Evolutionary conservation across 2,113 vertebrate genomes (phyloP).

Genomic region (Mus pahari): DNA sequence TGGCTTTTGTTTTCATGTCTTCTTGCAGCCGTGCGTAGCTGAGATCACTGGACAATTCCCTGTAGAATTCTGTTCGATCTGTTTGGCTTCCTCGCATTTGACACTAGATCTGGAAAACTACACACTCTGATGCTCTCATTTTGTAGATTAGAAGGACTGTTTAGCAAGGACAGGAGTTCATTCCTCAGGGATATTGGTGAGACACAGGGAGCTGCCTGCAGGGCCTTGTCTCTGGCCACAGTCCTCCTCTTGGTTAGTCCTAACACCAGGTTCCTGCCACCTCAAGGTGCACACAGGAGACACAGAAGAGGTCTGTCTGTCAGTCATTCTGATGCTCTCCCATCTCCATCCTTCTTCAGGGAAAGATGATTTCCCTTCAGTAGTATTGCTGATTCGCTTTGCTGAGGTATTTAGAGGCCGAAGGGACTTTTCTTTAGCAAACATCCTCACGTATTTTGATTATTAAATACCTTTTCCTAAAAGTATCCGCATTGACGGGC

Average conservation of each 20-base stretch:
- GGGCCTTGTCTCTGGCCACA: background rate
- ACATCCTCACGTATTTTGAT: background rate
- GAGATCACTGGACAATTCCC: background rate
- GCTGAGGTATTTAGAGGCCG: background rate
- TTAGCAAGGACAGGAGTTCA: background rate
- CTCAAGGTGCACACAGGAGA: background rate
- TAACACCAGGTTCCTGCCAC: background rate
- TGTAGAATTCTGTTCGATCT: background rate
- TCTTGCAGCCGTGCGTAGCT: background rate
- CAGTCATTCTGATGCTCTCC: background rate
- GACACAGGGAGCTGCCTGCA: background rate
- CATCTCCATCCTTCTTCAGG: too few relatives aligned
- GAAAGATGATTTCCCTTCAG: background rate
- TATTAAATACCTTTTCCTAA: constrained; percentile 15
- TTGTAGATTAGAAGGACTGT: background rate
- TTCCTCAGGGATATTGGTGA: background rate
- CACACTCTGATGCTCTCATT: background rate
- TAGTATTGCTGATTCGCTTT: background rate
- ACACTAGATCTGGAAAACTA: background rate
- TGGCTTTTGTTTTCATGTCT: background rate
- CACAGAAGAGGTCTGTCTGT: background rate
- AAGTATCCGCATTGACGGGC: too few relatives aligned
- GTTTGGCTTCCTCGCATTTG: background rate
- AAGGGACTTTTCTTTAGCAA: background rate
- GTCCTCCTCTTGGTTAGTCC: background rate